phyloP scores from a whole-genome alignment of 2,888 invertebrate species.

The Alsophila aescularia region DNA sequence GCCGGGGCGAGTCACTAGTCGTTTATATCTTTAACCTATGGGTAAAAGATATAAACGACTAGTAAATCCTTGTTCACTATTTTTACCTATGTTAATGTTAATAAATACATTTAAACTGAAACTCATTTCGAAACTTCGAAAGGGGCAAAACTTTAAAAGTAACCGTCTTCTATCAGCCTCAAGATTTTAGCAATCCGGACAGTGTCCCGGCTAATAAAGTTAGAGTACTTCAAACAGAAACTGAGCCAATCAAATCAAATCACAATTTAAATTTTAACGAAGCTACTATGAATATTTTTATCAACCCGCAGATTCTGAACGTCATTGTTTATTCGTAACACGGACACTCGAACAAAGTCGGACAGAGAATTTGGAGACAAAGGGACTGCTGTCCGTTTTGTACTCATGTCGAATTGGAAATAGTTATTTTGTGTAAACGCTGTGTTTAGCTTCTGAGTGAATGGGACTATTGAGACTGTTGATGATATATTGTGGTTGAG shows the following conservation, averaged over 20 bases:
- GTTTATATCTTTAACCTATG: too few species aligned
- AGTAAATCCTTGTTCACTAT: too few species aligned
- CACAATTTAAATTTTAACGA: conserved; percentile 49
- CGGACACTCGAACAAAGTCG: conserved; percentile 54
- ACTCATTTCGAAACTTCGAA: background rate
- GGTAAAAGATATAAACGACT: too few species aligned
- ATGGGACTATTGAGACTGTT: too few species aligned
- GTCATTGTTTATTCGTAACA: conserved; percentile 58
- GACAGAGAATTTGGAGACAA: conserved; percentile 23
- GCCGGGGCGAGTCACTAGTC: too few species aligned
- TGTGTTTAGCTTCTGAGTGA: too few species aligned
- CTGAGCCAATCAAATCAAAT: conserved; percentile 50
- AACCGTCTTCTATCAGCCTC: conserved; percentile 27
- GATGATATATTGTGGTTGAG: too few species aligned
- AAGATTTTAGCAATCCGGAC: conserved; percentile 18
- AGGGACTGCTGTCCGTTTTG: conserved; percentile 5
- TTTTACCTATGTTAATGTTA: too few species aligned
- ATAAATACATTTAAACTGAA: background rate
- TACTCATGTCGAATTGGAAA: background rate
- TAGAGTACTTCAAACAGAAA: conserved; percentile 35
- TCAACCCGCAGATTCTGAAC: conserved; percentile 27
- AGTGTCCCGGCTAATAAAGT: conserved; percentile 33
- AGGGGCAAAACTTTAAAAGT: conserved; percentile 18
- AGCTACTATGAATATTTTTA: conserved; percentile 55
- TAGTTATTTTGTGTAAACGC: too few species aligned